These are phyloP conservation scores for Patella pellucida DNA, from an alignment of 2,888 invertebrate genomes.

Conservation along the genomic window DNA sequence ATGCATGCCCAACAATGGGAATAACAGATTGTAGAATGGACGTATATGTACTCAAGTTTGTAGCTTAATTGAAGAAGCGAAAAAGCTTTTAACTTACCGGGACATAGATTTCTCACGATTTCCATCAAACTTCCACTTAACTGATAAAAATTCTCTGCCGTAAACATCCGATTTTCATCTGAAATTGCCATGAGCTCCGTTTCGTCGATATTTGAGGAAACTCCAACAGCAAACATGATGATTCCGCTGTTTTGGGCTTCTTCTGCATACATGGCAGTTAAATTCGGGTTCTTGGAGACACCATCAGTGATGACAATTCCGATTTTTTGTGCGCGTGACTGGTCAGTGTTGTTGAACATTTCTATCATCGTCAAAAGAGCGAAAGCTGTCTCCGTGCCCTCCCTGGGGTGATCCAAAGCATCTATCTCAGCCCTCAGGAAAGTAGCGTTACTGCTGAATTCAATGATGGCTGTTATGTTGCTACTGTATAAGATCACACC, in stretches of 20 bases:
- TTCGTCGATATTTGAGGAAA: slow-evolving; percentile 43
- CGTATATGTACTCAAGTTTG: too few species aligned
- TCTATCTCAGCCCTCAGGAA: not conserved
- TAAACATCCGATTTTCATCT: not conserved
- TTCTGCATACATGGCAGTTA: slow-evolving; percentile 63
- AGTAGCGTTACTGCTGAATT: not conserved
- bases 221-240: slow-evolving; percentile 65
- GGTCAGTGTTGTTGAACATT: not conserved
- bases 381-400: slow-evolving; percentile 12
- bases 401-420: not conserved
- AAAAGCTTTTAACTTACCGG: not conserved
- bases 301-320: slow-evolving; percentile 69
- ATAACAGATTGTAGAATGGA: too few species aligned
- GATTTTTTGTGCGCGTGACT: slow-evolving; percentile 49
- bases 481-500: slow-evolving; percentile 11
- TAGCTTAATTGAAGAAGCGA: too few species aligned
- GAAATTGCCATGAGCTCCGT: slow-evolving; percentile 19
- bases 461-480: not conserved
- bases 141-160: not conserved
- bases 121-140: slow-evolving; percentile 1
- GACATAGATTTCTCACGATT: not conserved
- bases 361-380: slow-evolving; percentile 3
- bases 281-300: slow-evolving; percentile 50
- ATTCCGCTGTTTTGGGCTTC: slow-evolving; percentile 59
- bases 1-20: too few species aligned